These are phyloP conservation scores for Rallus limicola DNA, from an alignment of 2,113 vertebrate genomes.

Conservation along the genomic window DNA sequence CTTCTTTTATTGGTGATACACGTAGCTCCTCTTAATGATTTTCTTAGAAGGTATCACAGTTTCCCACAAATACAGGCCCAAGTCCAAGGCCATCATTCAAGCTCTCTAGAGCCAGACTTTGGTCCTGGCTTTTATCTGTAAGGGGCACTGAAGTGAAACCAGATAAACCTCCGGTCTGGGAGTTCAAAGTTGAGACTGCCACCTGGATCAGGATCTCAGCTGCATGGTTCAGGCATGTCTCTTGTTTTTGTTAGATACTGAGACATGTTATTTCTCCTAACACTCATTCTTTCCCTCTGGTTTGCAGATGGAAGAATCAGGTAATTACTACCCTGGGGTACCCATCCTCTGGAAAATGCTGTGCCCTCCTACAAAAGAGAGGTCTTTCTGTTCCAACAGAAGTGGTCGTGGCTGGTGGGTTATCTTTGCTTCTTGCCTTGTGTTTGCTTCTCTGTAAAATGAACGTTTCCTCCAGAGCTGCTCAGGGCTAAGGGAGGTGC, in stretches of 20 bases:
- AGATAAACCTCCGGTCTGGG: not conserved
- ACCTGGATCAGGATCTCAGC: not conserved
- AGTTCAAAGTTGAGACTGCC: not conserved
- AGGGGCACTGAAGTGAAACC: not conserved
- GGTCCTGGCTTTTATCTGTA: not conserved
- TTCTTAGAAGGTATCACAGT: not conserved
- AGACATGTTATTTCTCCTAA: not conserved
- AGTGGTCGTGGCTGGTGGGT: rapidly evolving
- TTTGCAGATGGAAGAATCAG: not conserved
- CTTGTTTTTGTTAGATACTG: not conserved
- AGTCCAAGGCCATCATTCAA: not conserved
- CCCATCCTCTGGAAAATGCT: not conserved
- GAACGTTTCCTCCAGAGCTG: not conserved
- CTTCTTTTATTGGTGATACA: not conserved
- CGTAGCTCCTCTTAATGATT: not conserved
- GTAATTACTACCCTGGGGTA: not conserved
- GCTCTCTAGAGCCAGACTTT: not conserved
- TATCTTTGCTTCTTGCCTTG: not conserved
- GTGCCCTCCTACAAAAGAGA: not conserved
- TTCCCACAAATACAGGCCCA: not conserved
- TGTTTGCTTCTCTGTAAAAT: not conserved
- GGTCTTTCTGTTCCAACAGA: not conserved
- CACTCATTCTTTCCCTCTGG: not conserved
- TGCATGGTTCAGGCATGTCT: rapidly evolving
- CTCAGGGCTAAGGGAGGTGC: not conserved